Evolutionary conservation across 2,113 vertebrate species (phyloP).

Genomic region (Cairina moschata): DNA sequence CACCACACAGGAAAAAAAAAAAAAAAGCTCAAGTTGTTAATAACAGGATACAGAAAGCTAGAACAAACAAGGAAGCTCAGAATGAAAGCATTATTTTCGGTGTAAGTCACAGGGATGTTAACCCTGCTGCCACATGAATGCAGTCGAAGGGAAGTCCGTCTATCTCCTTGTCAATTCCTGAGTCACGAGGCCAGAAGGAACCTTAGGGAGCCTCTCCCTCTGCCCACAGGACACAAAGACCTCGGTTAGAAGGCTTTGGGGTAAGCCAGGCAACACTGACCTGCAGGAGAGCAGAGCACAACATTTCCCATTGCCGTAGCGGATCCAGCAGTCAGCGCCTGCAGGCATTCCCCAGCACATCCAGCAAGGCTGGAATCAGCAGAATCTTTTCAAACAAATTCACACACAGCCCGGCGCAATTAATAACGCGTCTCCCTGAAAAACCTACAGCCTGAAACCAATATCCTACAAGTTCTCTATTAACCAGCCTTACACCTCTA

Average conservation of each 20-base stretch:
- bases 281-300: neutral
- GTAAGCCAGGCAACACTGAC: neutral
- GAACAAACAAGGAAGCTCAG: neutral
- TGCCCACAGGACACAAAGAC: neutral
- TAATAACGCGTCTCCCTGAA: neutral
- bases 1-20: neutral
- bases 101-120: neutral
- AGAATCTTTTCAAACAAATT: neutral
- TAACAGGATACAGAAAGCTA: neutral
- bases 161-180: neutral
- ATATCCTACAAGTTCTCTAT: neutral
- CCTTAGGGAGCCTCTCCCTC: rapidly evolving
- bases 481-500: neutral
- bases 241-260: neutral
- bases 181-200: neutral
- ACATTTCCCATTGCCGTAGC: neutral
- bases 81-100: neutral
- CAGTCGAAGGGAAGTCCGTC: neutral
- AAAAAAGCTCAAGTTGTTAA: neutral
- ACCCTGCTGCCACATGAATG: neutral
- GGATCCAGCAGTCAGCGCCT: neutral
- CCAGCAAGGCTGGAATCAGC: neutral
- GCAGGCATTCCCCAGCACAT: neutral
- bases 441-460: neutral
- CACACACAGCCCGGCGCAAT: neutral